Evolutionary conservation across 2,888 invertebrate species (phyloP), one percentile per base, ranked within the genome.

Genomic region (Panorpa germanica): DNA sequence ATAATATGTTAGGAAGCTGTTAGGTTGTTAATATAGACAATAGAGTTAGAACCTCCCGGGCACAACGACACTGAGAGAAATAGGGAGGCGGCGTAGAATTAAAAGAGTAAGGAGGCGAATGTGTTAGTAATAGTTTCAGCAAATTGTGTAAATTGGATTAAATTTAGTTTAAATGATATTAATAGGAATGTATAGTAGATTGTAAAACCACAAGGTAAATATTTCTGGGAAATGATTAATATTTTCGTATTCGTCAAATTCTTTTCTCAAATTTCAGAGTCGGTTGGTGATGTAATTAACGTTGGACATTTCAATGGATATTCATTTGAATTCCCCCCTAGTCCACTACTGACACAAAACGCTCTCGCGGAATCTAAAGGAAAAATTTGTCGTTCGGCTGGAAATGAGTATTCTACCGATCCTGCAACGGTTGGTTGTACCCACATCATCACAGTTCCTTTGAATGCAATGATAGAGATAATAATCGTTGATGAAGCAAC

Each of bases 341-440:
- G 76, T 1, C 81, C 85, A 1, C 57, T 81, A 22, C 57, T 85
- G 35, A 77, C 80, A 2, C 83, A 85, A 46, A 59, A 60, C 1
- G 47, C 49, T 1, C 41, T 39, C 7, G 35, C 37, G 18, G 37
- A 45, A 35, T 42, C 50, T 32, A 42, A 46, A 32, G 45, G 47
- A 32, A n/a, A n/a, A n/a, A n/a, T n/a, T n/a, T n/a, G n/a, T n/a
- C n/a, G n/a, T n/a, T n/a, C n/a, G n/a, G n/a, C n/a, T n/a, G n/a
- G n/a, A n/a, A n/a, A n/a, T n/a, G 39, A 39, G 13, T 30, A 44
- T 28, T 52, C 44, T 38, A 46, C 52, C 28, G 42, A 45, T 38
- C 41, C 37, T 25, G 11, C 23, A 3, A 32, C 39, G 9, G 32
- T 36, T 31, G 44, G 46, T n/a, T 43, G 44, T 35, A 32, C 39